Evolutionary conservation across 2,113 vertebrate species (phyloP).

Genomic region (Turnix velox): DNA sequence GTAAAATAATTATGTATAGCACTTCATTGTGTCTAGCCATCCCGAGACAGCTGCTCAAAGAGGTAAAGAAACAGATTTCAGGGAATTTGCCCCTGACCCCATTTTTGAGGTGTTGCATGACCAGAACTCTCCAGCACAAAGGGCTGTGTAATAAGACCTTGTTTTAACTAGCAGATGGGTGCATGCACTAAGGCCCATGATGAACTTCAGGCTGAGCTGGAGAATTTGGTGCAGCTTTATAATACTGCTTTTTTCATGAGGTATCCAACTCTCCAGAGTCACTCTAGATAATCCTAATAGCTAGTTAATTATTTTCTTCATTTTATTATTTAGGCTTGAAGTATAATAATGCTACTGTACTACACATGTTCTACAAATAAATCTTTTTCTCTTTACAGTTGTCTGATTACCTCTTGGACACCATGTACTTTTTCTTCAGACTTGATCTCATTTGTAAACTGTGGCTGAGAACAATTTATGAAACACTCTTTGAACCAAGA

Average conservation of each 20-base stretch:
- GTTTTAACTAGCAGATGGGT: neutral
- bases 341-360: neutral
- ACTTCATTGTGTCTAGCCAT: neutral
- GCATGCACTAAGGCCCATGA: neutral
- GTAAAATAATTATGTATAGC: constrained; percentile 19
- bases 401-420: constrained; percentile 12
- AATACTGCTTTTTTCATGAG: neutral
- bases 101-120: neutral
- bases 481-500: constrained; percentile 29
- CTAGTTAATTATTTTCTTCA: neutral
- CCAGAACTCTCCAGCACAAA: neutral
- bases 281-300: neutral
- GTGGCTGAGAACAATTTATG: constrained; percentile 23
- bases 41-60: neutral
- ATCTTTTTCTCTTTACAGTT: constrained; percentile 15
- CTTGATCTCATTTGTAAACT: neutral
- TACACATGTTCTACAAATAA: neutral
- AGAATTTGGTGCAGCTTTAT: neutral
- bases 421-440: constrained; percentile 22
- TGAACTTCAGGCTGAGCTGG: neutral
- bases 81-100: neutral
- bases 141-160: neutral
- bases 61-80: neutral
- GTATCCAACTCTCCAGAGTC: neutral
- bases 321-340: neutral